phyloP scores from a whole-genome alignment of 2,113 vertebrate species.

The Melanocharis versteri region DNA sequence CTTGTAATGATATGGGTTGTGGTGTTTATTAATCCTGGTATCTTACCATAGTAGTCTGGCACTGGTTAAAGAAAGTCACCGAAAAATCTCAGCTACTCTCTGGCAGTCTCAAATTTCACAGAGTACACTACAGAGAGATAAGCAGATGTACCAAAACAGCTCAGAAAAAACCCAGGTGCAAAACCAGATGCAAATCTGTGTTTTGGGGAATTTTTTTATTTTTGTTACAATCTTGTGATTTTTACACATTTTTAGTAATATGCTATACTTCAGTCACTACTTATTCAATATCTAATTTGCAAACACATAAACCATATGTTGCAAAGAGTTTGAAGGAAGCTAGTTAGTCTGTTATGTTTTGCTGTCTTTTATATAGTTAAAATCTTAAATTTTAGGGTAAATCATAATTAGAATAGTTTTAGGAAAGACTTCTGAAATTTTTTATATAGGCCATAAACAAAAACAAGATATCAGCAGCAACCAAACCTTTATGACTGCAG shows the following conservation, averaged over 20 bases:
- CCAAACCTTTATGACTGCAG: background rate
- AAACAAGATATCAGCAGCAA: background rate
- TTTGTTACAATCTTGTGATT: background rate
- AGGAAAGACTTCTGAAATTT: background rate
- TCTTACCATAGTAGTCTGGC: background rate
- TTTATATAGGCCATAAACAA: background rate
- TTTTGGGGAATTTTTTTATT: fast-evolving
- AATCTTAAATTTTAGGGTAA: background rate
- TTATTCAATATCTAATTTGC: background rate
- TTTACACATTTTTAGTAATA: background rate
- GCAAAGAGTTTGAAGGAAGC: background rate
- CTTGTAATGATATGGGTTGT: background rate
- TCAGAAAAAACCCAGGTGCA: background rate
- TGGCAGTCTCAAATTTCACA: background rate
- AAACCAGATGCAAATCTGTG: background rate
- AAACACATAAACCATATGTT: background rate
- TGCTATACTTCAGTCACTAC: background rate
- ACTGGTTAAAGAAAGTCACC: background rate
- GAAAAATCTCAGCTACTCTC: background rate
- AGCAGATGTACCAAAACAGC: background rate
- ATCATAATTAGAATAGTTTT: background rate
- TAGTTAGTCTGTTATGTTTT: background rate
- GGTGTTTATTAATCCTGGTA: background rate
- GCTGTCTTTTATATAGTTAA: background rate
- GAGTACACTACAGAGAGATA: background rate